Percentiles rank a stretch among this genome's conserved stretches.
Evolutionary conservation across 2,797 vertebrate species (phyloP).

Genomic region (Clamator glandarius): DNA sequence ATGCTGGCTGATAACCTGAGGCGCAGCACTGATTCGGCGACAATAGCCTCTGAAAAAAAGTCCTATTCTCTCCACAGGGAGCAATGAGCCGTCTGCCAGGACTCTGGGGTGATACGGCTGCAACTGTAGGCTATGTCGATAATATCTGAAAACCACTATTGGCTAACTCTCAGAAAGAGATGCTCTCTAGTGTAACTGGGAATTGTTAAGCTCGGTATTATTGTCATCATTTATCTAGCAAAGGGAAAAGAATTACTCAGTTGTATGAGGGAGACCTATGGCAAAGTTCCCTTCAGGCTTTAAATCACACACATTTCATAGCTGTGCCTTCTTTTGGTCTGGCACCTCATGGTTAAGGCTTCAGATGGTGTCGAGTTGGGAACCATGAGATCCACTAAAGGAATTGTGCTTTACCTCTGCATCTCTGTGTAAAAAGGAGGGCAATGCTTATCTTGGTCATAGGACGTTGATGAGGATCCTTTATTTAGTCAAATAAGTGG

Average conservation of each 20-base stretch:
- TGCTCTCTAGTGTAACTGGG: not conserved
- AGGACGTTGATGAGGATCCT: not conserved
- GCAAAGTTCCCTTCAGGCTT: not conserved
- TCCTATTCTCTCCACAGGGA: not conserved
- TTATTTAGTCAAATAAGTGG: not conserved
- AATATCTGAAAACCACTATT: not conserved
- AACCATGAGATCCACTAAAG: not conserved
- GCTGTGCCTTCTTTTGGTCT: not conserved
- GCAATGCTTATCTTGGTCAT: not conserved
- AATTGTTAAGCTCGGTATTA: not conserved
- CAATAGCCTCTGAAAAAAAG: not conserved
- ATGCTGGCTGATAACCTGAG: conserved; percentile 13
- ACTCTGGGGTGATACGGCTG: not conserved
- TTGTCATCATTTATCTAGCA: not conserved
- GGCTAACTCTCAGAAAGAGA: not conserved
- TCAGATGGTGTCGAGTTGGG: not conserved
- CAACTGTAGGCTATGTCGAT: not conserved
- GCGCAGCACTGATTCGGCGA: not conserved
- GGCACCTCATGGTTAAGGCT: not conserved
- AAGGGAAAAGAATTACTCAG: not conserved
- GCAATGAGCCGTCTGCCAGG: not conserved
- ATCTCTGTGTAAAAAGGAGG: not conserved
- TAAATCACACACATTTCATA: not conserved
- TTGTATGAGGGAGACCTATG: not conserved
- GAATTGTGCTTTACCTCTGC: not conserved